A percentile compares a stretch with the other conserved stretches of the same genome.
Conservation (phyloP, 2,888 invertebrate species). For the Brenthis hecate region DNA sequence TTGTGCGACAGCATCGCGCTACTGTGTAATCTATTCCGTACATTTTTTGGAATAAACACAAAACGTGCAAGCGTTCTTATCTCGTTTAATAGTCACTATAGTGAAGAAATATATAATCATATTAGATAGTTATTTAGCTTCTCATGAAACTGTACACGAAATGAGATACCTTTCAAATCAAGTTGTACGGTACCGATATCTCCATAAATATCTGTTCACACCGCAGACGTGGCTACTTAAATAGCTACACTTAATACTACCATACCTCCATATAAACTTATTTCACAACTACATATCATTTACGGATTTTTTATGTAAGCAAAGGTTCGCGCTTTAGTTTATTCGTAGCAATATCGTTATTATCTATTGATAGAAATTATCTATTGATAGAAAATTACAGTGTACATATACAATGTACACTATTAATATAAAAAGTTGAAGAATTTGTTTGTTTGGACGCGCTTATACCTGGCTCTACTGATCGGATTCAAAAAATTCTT, state of each 20-base stretch:
- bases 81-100: too few relatives aligned
- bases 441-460: too few relatives aligned
- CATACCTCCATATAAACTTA: constrained; percentile 20
- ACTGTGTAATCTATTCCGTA: constrained; percentile 5
- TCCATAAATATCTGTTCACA: constrained; percentile 9
- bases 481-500: too few relatives aligned
- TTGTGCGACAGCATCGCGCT: constrained; percentile 12
- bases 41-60: constrained; percentile 11
- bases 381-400: too few relatives aligned
- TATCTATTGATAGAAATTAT: too few relatives aligned
- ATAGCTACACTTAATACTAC: constrained; percentile 23
- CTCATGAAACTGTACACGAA: not conserved
- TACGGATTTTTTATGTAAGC: too few relatives aligned
- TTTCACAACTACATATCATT: constrained; percentile 8
- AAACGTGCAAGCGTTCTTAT: not conserved
- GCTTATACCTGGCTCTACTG: too few relatives aligned
- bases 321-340: too few relatives aligned
- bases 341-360: too few relatives aligned
- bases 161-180: constrained; percentile 11
- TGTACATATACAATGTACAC: too few relatives aligned
- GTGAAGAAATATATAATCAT: too few relatives aligned
- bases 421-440: too few relatives aligned
- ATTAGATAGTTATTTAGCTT: not conserved
- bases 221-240: constrained; percentile 23
- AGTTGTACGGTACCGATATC: not conserved